Evolutionary conservation across 2,888 invertebrate genomes (phyloP).

Genomic region (Ditylenchus weischeri): DNA sequence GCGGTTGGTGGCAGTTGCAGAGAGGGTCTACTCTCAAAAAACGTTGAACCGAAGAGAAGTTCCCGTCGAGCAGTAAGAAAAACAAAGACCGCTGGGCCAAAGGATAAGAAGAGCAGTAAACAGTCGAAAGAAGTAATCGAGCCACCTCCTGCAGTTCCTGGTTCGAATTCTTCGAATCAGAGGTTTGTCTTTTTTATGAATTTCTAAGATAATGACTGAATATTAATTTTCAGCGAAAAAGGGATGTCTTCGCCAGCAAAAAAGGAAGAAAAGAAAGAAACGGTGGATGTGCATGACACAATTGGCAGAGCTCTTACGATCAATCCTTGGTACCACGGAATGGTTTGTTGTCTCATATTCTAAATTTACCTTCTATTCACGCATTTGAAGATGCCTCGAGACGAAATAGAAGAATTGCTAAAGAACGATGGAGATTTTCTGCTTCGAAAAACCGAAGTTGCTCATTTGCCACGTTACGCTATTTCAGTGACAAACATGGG

Average conservation of each 20-base stretch:
- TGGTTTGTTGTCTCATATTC: background rate
- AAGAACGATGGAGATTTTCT: constrained; percentile 29
- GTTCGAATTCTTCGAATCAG: background rate
- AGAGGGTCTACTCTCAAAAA: no score
- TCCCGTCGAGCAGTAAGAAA: no score
- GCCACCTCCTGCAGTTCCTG: background rate
- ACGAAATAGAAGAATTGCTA: constrained; percentile 30
- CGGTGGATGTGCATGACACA: no score
- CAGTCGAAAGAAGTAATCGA: constrained; percentile 1
- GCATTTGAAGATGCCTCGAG: constrained; percentile 26
- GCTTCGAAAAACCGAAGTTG: constrained; percentile 29
- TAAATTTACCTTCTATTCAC: background rate
- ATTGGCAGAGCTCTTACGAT: constrained; percentile 8
- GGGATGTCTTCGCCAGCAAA: no score
- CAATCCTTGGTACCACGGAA: constrained; percentile 19
- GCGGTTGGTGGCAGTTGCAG: no score
- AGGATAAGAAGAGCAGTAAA: background rate
- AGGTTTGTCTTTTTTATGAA: no score
- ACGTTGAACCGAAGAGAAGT: no score
- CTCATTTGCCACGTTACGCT: constrained; percentile 26
- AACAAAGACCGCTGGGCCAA: no score
- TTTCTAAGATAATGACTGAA: no score
- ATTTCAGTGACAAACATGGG: constrained; percentile 23
- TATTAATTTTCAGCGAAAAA: no score
- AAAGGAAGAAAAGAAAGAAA: no score